Percentiles rank a stretch among this genome's conserved stretches.
phyloP scores from a whole-genome alignment of 2,797 vertebrate genomes.

The Centropyge bicolor region DNA sequence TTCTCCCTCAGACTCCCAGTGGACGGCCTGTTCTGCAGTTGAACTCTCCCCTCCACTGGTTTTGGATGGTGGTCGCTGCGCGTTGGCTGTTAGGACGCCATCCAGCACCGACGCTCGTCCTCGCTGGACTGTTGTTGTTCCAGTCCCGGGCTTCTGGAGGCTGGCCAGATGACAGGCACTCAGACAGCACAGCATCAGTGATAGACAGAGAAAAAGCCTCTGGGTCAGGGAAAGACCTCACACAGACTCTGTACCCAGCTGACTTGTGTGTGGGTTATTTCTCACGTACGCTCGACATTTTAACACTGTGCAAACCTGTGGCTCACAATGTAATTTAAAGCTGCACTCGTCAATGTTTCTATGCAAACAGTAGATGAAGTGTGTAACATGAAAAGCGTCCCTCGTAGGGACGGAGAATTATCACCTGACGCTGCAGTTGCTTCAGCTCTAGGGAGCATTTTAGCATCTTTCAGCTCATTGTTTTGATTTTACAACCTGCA shows the following conservation, averaged over 20 bases:
- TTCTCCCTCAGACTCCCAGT: conserved; percentile 55
- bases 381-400: too few relatives aligned
- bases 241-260: not conserved
- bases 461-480: not conserved
- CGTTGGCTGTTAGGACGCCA: conserved; percentile 85
- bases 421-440: not conserved
- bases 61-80: conserved; percentile 56
- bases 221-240: not conserved
- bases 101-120: conserved; percentile 76
- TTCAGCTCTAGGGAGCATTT: not conserved
- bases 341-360: not conserved
- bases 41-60: conserved; percentile 42
- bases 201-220: conserved; percentile 8
- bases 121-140: conserved; percentile 75
- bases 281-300: not conserved
- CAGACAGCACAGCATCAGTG: conserved; percentile 41
- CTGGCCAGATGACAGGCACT: conserved; percentile 37
- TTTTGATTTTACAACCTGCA: not conserved
- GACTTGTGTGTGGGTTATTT: not conserved
- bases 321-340: not conserved
- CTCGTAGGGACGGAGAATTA: not conserved
- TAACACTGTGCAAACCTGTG: too few relatives aligned
- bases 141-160: conserved; percentile 83
- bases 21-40: conserved; percentile 58
- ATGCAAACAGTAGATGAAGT: too few relatives aligned